Conservation (phyloP, 2,888 invertebrate species). For the Serrognathus titanus region DNA sequence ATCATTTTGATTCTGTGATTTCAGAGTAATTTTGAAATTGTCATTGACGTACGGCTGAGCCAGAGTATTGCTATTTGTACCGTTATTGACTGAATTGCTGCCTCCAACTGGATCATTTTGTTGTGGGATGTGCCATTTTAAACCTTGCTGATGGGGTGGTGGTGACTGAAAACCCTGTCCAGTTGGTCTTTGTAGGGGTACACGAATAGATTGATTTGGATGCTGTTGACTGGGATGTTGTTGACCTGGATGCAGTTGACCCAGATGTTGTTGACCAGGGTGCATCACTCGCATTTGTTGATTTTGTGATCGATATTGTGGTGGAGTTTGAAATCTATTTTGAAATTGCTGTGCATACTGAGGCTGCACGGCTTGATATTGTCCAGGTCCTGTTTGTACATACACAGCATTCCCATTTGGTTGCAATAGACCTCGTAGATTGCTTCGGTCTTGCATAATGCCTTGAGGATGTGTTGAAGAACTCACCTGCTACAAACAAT, state of each 20-base stretch:
- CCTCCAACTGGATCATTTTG: constrained; percentile 37
- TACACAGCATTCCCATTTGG: constrained; percentile 43
- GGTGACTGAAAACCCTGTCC: constrained; percentile 12
- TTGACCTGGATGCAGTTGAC: constrained; percentile 28
- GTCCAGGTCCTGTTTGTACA: constrained; percentile 47
- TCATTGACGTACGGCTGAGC: constrained; percentile 49
- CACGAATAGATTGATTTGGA: constrained; percentile 25
- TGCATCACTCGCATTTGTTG: constrained; percentile 40
- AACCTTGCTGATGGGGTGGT: constrained; percentile 43
- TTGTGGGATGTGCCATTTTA: constrained; percentile 77
- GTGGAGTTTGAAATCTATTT: constrained; percentile 33
- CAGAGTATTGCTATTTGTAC: constrained; percentile 29
- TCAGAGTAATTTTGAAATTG: constrained; percentile 69
- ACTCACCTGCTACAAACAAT: constrained; percentile 46
- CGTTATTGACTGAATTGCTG: constrained; percentile 18
- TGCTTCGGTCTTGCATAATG: constrained; percentile 44
- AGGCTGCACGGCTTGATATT: constrained; percentile 47
- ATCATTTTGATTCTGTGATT: constrained; percentile 38
- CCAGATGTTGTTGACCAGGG: constrained; percentile 31
- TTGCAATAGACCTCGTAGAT: constrained; percentile 47
- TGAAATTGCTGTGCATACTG: constrained; percentile 46
- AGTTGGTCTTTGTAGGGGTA: constrained; percentile 27
- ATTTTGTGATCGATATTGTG: constrained; percentile 37
- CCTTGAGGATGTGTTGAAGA: constrained; percentile 61
- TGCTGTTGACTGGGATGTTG: constrained; percentile 23